A percentile compares a stretch with the other conserved stretches of the same genome.
phyloP scores from a whole-genome alignment of 1,140 invertebrate genomes.

The Harlomillsia oculata region DNA sequence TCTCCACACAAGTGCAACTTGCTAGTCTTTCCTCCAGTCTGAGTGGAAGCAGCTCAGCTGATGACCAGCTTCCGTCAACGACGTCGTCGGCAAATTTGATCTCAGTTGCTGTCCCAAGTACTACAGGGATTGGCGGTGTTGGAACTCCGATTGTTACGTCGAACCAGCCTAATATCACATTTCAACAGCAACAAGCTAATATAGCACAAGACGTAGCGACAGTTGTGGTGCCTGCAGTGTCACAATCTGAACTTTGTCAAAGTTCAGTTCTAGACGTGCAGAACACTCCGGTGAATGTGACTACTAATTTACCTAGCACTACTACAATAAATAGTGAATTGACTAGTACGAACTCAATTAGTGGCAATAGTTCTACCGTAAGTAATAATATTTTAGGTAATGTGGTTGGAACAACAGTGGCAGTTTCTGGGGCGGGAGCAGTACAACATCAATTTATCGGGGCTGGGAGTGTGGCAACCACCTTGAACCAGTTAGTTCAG shows the following conservation, averaged over 20 bases:
- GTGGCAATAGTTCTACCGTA: background rate
- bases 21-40: conserved; percentile 28
- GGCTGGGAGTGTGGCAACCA: conserved; percentile 8
- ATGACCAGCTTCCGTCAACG: background rate
- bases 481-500: conserved; percentile 19
- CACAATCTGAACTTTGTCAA: no score
- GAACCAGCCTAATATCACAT: background rate
- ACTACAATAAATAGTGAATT: conserved; percentile 11
- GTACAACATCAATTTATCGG: conserved; percentile 12
- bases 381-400: conserved; percentile 10
- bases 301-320: conserved; percentile 11
- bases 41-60: conserved; percentile 10
- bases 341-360: conserved; percentile 6
- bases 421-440: background rate
- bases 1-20: conserved; percentile 14
- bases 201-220: background rate
- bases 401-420: background rate
- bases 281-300: conserved; percentile 11
- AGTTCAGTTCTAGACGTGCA: no score
- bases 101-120: conserved; percentile 19
- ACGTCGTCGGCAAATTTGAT: conserved; percentile 24
- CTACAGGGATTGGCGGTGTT: conserved; percentile 10
- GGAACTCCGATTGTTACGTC: background rate
- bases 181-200: background rate
- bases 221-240: no score